Evolutionary conservation across 1,140 invertebrate genomes (phyloP), one percentile per base, ranked within the genome.

Genomic region (Chironomus striatipennis): DNA sequence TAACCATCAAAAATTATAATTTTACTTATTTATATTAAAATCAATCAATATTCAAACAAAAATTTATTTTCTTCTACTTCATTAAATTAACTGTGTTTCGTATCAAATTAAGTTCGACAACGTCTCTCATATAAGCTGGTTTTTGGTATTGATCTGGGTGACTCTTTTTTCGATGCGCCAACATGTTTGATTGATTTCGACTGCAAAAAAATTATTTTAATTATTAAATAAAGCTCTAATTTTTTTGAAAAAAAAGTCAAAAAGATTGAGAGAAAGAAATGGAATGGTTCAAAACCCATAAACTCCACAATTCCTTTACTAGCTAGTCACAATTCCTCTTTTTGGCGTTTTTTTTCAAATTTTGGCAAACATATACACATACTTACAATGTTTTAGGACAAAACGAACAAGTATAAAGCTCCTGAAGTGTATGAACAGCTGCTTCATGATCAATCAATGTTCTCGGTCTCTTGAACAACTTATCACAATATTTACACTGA

Each of bases 101-200:
- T n/a, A n/a, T n/a, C n/a, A n/a, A n/a, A n/a, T n/a, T n/a, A n/a
- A n/a, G n/a, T n/a, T n/a, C n/a, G 15, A 57, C 4, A 15, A 57
- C 12, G 6, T 73, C 65, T 8, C 65, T 15, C 65, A 70, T 70
- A 21, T 70, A 70, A 9, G 17, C 20, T 70, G 65, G 65, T 7
- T 70, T 70, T 70, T 70, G 65, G 10, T 78, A 81, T 76, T 81
- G 81, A 74, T 80, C 79, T 42, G 79, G 81, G 78, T 82, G 81
- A 8, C 78, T 76, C 21, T 81, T 82, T 10, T 79, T 79, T 4
- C 80, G 77, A 75, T 82, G 81, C 0, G 81, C 79, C 42, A 82
- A 80, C 77, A 81, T 80, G 73, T 82, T 82, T 12, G 81, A 80
- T 75, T 82, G 81, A 20, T 80, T 81, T 43, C 81, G 82, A 74